These are phyloP conservation scores for Patella depressa DNA, from an alignment of 2,888 invertebrate genomes.

Conservation along the genomic window DNA sequence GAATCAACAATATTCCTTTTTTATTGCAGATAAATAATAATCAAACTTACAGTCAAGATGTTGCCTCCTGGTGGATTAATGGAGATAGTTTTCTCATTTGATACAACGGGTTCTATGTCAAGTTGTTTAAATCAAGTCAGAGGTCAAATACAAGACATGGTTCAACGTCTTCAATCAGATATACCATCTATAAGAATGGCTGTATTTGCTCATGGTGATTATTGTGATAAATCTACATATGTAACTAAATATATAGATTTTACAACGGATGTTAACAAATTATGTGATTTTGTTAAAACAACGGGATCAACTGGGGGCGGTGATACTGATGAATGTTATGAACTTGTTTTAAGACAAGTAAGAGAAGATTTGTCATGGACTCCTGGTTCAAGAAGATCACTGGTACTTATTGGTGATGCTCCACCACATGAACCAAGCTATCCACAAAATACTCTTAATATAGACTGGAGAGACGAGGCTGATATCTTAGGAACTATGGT, in stretches of 20 bases:
- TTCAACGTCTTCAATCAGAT: slow-evolving; percentile 63
- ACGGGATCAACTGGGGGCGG: slow-evolving; percentile 57
- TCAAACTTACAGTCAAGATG: background rate
- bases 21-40: no score
- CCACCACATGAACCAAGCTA: slow-evolving; percentile 60
- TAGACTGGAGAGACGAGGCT: slow-evolving; percentile 61
- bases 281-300: slow-evolving; percentile 44
- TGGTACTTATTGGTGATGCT: slow-evolving; percentile 67
- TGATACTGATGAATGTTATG: slow-evolving; percentile 66
- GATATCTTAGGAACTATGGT: slow-evolving; percentile 43
- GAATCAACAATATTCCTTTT: no score
- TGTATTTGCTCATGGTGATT: slow-evolving; percentile 67
- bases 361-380: slow-evolving; percentile 62
- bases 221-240: slow-evolving; percentile 57
- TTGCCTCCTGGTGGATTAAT: slow-evolving; percentile 21
- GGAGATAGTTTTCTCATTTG: slow-evolving; percentile 66
- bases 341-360: slow-evolving; percentile 63
- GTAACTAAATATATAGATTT: slow-evolving; percentile 59
- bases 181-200: slow-evolving; percentile 63
- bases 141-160: slow-evolving; percentile 57
- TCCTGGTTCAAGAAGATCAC: slow-evolving; percentile 57
- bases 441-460: slow-evolving; percentile 46
- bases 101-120: slow-evolving; percentile 66
- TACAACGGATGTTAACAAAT: slow-evolving; percentile 41
- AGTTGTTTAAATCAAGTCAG: slow-evolving; percentile 51